Evolutionary conservation across 2,888 invertebrate species (phyloP), one percentile per base, ranked within the genome.

Genomic region (Harmothoe impar): DNA sequence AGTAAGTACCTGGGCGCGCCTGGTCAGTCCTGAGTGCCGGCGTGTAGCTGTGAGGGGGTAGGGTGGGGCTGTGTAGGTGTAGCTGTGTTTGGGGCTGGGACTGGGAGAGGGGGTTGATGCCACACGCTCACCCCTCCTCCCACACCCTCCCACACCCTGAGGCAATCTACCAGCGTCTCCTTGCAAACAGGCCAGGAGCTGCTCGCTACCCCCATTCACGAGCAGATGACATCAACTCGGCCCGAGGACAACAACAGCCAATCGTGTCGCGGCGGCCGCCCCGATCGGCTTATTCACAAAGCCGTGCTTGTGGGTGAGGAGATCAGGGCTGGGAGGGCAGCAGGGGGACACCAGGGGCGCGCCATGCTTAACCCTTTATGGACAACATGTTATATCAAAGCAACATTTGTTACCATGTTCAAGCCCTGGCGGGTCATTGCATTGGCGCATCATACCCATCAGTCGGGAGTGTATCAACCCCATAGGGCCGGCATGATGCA

Each of bases 251-350:
- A 81, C 81, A 81, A 81, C 35, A 81, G 7, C 81, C 81, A 81
- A 81, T 81, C 81, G 81, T 81, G 81, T 81, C 81, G 35, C 31
- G 77, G 31, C 29, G 17, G 5, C 17, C 29, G 77, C 77, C 25
- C 81, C 81, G 81, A 81, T 81, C 81, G n/a, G 81, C 33, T 81
- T 81, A 81, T 33, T 33, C 81, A 81, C 81, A 81, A 81, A 81
- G 81, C 81, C 81, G 0, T 43, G 25, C 5, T 81, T 33, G 81
- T 81, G 81, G 35, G 33, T 25, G 81, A 35, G 15, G 33, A 35
- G 81, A 33, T 12, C 35, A 35, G 5, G 35, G 43, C 43, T 1
- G 7, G 20, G 81, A 43, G 81, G 81, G 5, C 35, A 81, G 3
- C 20, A 17, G 81, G 35, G 81, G 81, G 81, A 20, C 35, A 81